Conservation (phyloP, 2,113 vertebrate species). For the Mus musculus region DNA sequence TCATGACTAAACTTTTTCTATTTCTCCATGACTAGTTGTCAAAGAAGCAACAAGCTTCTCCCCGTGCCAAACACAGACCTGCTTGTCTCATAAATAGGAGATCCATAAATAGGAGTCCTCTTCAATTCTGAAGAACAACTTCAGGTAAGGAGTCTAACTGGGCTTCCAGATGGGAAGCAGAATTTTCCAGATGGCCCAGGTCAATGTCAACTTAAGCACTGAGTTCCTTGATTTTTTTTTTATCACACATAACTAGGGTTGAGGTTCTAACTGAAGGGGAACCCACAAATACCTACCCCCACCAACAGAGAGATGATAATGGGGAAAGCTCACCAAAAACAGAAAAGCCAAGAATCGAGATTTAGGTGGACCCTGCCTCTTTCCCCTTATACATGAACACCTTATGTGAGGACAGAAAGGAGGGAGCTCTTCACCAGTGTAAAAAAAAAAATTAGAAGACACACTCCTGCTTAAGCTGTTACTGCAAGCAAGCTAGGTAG, state of each 20-base stretch:
- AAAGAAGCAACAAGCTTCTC: not conserved
- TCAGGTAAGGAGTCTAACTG: not conserved
- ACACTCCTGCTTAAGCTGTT: not conserved
- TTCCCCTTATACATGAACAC: not conserved
- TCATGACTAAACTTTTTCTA: not conserved
- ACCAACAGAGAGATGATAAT: not conserved
- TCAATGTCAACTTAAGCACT: not conserved
- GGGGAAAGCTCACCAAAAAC: not conserved
- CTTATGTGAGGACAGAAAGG: not conserved
- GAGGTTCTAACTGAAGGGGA: not conserved
- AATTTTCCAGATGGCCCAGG: not conserved
- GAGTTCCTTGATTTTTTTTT: not conserved
- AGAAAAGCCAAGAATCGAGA: not conserved
- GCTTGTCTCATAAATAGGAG: not conserved
- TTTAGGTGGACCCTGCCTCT: not conserved
- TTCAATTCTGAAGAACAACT: not conserved
- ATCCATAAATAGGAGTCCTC: not conserved
- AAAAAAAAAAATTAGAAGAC: not conserved
- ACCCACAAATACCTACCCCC: not conserved
- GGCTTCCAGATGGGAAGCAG: not conserved
- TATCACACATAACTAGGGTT: not conserved
- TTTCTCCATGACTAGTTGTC: not conserved
- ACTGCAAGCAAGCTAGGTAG: not conserved
- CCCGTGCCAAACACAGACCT: not conserved
- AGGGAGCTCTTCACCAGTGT: not conserved